Percentiles rank a stretch among this genome's conserved stretches.
Evolutionary conservation across 2,797 vertebrate genomes (phyloP).

Genomic region (Melanotaenia nigrans): DNA sequence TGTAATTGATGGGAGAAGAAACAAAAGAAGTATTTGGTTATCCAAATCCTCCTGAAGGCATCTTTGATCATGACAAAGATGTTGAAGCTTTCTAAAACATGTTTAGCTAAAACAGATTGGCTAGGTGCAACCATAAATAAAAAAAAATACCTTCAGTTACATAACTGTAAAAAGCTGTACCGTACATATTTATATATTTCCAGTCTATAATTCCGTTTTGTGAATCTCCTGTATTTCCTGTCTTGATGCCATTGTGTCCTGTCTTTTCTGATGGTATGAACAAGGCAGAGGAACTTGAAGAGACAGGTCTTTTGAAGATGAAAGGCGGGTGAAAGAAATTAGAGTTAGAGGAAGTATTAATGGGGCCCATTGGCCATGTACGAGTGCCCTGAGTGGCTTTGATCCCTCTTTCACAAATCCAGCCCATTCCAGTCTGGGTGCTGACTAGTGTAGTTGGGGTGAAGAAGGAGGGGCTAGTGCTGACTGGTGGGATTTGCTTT

Average conservation of each 20-base stretch:
- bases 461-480: slow-evolving; percentile 51
- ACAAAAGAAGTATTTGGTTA: background rate
- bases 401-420: slow-evolving; percentile 60
- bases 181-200: no score
- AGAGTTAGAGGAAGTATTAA: slow-evolving; percentile 54
- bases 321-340: slow-evolving; percentile 44
- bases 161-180: background rate
- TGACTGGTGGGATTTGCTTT: slow-evolving; percentile 42
- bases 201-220: background rate
- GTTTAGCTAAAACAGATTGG: slow-evolving; percentile 1
- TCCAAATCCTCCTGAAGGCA: background rate
- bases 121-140: background rate
- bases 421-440: slow-evolving; percentile 53
- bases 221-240: background rate
- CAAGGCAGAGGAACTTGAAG: slow-evolving; percentile 16
- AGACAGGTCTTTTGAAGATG: slow-evolving; percentile 58
- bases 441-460: slow-evolving; percentile 56
- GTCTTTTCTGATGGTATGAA: slow-evolving; percentile 23
- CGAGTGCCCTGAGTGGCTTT: slow-evolving; percentile 53
- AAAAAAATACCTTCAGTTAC: background rate
- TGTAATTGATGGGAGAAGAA: slow-evolving; percentile 1
- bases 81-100: background rate
- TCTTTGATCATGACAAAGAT: slow-evolving; percentile 4
- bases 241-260: slow-evolving; percentile 20
- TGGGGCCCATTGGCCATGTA: slow-evolving; percentile 50